Percentiles rank a stretch among this genome's conserved stretches.
Conservation (phyloP, 2,113 vertebrate genomes). For the Bombycilla garrulus region DNA sequence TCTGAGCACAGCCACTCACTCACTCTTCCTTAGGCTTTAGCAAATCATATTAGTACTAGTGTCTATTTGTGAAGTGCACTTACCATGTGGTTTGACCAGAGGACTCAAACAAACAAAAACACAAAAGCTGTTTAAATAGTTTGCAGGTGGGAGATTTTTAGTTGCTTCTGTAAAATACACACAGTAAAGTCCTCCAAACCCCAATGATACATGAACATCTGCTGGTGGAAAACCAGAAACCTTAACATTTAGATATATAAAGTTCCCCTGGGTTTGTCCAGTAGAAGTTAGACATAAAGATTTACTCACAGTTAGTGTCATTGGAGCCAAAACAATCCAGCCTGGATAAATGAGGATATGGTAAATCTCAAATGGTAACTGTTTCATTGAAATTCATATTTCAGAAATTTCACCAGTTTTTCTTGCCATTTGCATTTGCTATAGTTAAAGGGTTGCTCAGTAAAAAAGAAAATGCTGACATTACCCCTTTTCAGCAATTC, state of each 20-base stretch:
- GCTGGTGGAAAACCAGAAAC: background rate
- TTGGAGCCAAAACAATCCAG: background rate
- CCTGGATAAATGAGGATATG: background rate
- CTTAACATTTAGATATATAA: background rate
- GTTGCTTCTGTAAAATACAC: background rate
- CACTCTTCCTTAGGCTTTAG: background rate
- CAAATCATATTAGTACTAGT: background rate
- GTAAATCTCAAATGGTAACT: background rate
- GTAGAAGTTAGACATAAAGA: background rate
- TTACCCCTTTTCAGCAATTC: background rate
- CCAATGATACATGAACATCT: background rate
- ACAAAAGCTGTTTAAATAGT: background rate
- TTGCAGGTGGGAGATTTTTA: background rate
- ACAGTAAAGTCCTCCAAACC: background rate
- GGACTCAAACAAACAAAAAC: background rate
- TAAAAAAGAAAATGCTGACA: background rate
- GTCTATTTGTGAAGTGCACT: background rate
- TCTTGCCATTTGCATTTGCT: background rate
- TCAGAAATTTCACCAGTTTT: background rate
- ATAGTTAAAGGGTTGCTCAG: background rate
- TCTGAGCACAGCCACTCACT: background rate
- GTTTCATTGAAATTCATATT: background rate
- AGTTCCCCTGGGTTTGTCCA: background rate
- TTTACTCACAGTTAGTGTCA: background rate
- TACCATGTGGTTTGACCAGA: background rate